Conservation (phyloP, 1,140 invertebrate species). For the Ceratoteleas bidentatus region DNA sequence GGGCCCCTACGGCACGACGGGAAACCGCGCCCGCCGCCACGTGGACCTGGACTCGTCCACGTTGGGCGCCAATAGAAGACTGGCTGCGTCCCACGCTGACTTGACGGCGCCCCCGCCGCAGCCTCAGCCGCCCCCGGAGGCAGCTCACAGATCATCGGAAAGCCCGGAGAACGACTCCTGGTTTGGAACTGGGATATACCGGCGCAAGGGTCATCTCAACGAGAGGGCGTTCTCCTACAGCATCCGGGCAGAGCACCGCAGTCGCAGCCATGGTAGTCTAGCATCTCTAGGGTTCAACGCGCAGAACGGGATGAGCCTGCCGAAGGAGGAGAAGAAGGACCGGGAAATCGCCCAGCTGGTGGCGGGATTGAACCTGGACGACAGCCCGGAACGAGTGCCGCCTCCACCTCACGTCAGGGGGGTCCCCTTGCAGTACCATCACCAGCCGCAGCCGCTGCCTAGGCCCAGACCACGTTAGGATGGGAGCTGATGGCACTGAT, state of each 20-base stretch:
- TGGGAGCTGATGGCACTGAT: too few species aligned
- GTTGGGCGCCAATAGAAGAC: constrained; percentile 73
- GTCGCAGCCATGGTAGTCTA: constrained; percentile 93
- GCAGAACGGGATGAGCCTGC: constrained; percentile 74
- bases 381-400: constrained; percentile 86
- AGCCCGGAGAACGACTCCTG: constrained; percentile 87
- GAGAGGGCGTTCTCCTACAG: constrained; percentile 96
- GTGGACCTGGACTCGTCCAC: constrained; percentile 79
- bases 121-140: too few species aligned
- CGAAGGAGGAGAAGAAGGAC: constrained; percentile 91
- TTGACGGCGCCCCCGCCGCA: constrained; percentile 67
- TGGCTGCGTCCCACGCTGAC: constrained; percentile 77
- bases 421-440: constrained; percentile 75
- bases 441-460: constrained; percentile 74
- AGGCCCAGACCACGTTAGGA: constrained; percentile 78
- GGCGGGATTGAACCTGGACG: constrained; percentile 91
- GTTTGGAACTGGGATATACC: constrained; percentile 93
- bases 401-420: constrained; percentile 81
- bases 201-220: constrained; percentile 94
- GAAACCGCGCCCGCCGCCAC: constrained; percentile 83
- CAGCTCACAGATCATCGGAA: constrained; percentile 78
- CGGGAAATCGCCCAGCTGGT: constrained; percentile 95
- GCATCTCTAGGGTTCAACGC: constrained; percentile 86
- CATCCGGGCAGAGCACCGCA: constrained; percentile 94
- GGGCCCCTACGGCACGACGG: constrained; percentile 80